phyloP scores from a whole-genome alignment of 2,113 vertebrate genomes.

The Lepisosteus osseus region DNA sequence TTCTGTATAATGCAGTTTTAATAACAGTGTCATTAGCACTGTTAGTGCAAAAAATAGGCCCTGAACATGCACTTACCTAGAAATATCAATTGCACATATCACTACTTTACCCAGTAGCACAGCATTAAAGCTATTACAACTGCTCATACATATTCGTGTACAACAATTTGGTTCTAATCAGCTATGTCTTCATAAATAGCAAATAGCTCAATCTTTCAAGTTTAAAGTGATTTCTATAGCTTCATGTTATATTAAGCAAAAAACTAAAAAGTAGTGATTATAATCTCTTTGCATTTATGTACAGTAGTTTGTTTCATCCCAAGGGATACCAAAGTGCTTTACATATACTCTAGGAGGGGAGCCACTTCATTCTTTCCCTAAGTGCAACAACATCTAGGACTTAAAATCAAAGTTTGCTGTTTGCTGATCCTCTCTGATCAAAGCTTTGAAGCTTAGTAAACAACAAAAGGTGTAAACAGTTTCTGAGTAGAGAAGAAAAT shows the following conservation, averaged over 20 bases:
- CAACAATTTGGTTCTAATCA: slow-evolving; percentile 25
- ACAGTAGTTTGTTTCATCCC: no score
- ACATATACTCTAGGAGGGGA: no score
- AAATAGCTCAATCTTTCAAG: slow-evolving; percentile 18
- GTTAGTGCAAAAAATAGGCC: background rate
- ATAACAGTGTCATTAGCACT: background rate
- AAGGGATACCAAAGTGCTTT: no score
- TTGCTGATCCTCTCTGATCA: no score
- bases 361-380: no score
- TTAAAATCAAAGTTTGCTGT: no score
- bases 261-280: slow-evolving; percentile 17
- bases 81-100: background rate
- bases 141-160: slow-evolving; percentile 30
- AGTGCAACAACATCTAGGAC: no score
- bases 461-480: no score
- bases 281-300: no score
- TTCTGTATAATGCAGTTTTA: background rate
- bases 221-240: slow-evolving; percentile 32
- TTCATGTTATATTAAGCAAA: slow-evolving; percentile 21
- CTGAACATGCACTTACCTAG: slow-evolving; percentile 1
- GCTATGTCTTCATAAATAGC: slow-evolving; percentile 22
- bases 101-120: slow-evolving; percentile 14
- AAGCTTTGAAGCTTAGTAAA: no score
- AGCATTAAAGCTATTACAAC: slow-evolving; percentile 8
- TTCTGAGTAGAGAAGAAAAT: no score